These are phyloP conservation scores for Anoplius nigerrimus DNA, from an alignment of 2,888 invertebrate species.

Conservation along the genomic window DNA sequence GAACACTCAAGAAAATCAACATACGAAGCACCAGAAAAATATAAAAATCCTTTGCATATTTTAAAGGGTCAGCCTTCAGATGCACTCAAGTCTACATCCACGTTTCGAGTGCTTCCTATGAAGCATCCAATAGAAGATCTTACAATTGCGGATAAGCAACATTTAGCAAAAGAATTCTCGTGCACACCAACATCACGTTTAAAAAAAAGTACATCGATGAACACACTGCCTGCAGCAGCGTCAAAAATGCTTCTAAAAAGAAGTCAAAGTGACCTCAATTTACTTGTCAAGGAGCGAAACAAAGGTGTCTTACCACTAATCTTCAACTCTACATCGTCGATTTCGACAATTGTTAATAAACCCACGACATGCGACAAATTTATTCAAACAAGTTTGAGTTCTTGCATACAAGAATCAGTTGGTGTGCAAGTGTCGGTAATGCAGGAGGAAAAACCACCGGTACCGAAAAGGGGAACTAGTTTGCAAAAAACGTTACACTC, in stretches of 20 bases:
- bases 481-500: slow-evolving; percentile 60
- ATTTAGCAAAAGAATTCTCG: slow-evolving; percentile 27
- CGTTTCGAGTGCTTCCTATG: slow-evolving; percentile 47
- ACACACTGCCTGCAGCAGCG: slow-evolving; percentile 56
- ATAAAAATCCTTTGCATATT: slow-evolving; percentile 23
- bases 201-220: slow-evolving; percentile 72
- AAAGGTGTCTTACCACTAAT: slow-evolving; percentile 55
- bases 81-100: neutral
- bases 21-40: slow-evolving; percentile 19
- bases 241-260: slow-evolving; percentile 60
- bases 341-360: slow-evolving; percentile 72
- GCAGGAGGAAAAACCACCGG: slow-evolving; percentile 65
- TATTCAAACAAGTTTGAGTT: slow-evolving; percentile 65
- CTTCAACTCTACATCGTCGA: slow-evolving; percentile 73
- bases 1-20: slow-evolving; percentile 27
- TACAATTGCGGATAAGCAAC: slow-evolving; percentile 27
- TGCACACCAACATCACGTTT: slow-evolving; percentile 43
- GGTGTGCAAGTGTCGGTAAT: slow-evolving; percentile 69
- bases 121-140: slow-evolving; percentile 43
- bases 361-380: slow-evolving; percentile 69
- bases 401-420: slow-evolving; percentile 64
- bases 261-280: slow-evolving; percentile 71
- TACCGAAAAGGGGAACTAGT: slow-evolving; percentile 66
- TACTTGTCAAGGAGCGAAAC: slow-evolving; percentile 60
- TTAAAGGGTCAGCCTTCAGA: slow-evolving; percentile 16